Evolutionary conservation across 2,113 vertebrate genomes (phyloP).

Genomic region (Rhinoptilus africanus): DNA sequence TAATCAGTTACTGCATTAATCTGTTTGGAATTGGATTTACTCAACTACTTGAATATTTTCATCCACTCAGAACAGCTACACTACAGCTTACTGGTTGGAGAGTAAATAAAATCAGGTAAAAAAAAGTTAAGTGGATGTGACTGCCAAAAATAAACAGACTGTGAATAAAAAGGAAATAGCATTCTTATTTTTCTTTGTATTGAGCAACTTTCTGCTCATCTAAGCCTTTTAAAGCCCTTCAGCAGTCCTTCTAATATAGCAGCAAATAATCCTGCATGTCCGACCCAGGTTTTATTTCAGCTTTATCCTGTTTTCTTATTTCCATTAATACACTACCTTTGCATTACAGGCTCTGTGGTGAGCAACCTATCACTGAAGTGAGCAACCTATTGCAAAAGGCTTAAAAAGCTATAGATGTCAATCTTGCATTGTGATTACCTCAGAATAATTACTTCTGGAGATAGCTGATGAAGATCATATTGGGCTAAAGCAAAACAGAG

Average conservation of each 20-base stretch:
- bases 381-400: background rate
- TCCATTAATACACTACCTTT: background rate
- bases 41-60: background rate
- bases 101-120: background rate
- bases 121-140: background rate
- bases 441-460: conserved; percentile 38
- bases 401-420: conserved; percentile 8
- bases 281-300: background rate
- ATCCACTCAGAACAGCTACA: background rate
- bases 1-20: background rate
- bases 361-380: background rate
- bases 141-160: background rate
- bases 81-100: background rate
- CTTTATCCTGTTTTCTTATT: background rate
- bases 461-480: background rate
- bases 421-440: conserved; percentile 3
- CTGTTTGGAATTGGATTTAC: background rate
- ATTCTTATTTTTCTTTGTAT: background rate
- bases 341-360: background rate
- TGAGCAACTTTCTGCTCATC: background rate
- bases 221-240: background rate
- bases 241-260: background rate
- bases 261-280: background rate
- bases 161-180: background rate
- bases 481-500: conserved; percentile 1